Base-by-base conservation (phyloP, 2,113 vertebrate species). In the Hippocampus barbouri region DNA sequence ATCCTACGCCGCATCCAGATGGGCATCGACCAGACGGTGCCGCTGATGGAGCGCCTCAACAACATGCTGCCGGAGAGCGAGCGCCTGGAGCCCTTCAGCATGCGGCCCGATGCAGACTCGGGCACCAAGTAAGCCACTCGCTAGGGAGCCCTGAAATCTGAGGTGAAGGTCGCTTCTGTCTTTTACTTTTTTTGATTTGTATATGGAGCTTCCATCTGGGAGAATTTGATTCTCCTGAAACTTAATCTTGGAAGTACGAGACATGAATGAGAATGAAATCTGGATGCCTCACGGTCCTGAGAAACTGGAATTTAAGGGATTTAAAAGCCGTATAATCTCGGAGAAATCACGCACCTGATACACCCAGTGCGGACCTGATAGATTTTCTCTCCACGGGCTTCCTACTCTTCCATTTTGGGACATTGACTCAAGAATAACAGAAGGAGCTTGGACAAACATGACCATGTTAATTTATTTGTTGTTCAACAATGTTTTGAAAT, bases 1-100 rank as follows among this genome's bases (percentile, higher is more conserved):
- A 96, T 98, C 89, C 93, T 98, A 38, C 92, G 97, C 8, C 95
- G 97, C 16, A 94, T 98, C 49, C 97, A 98, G 93, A 98, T 98
- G 97, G 97, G 97, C 87, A 94, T 99, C 0, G 97, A 99, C 89
- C 96, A 98, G 92, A 99, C 97, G 0, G 78, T 97, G 62, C 97
- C 97, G 0, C 92, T 99, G 84, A 94, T 99, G 96, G 97, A 99
- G 89, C 89, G 95, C 43, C 94, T 99, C 62, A 99, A 99, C 88
- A 93, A 93, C 91, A 85, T 98, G 91, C 91, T 99, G 86, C 97
- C 97, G 0, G 97, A 98, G 87, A 87, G 86, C 0, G 97, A 98
- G 85, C 91, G 95, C 21, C 93, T 99, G 77, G 97, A 98, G 85
- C 94, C 96, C 67, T 98, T 99, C 87, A 94, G 93, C 89, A 96